Conservation (phyloP, 2,888 invertebrate genomes). For the Eugnorisma glareosa region DNA sequence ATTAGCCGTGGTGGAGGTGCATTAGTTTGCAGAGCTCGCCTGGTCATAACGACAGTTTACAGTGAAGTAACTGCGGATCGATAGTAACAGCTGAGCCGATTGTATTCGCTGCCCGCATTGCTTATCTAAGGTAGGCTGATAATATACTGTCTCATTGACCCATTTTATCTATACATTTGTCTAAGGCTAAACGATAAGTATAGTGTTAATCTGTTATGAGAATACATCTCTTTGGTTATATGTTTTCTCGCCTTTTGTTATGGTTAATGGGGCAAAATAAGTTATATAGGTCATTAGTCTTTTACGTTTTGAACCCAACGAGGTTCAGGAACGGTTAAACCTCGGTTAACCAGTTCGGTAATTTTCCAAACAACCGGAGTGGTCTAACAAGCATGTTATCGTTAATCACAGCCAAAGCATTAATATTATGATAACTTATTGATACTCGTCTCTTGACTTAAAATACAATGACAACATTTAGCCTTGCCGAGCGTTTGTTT, state of each 20-base stretch:
- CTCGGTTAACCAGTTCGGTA: background rate
- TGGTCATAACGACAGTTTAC: constrained; percentile 65
- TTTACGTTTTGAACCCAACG: background rate
- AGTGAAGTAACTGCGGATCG: constrained; percentile 79
- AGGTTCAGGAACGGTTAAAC: background rate
- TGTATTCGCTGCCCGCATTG: constrained; percentile 77
- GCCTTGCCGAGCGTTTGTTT: constrained; percentile 59
- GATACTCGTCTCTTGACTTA: constrained; percentile 20
- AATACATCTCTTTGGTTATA: constrained; percentile 1
- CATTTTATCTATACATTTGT: constrained; percentile 64
- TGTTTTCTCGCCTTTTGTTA: constrained; percentile 16
- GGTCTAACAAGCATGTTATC: constrained; percentile 14
- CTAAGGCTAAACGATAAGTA: constrained; percentile 28
- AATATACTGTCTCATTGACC: constrained; percentile 72
- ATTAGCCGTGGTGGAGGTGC: constrained; percentile 77
- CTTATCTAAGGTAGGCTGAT: constrained; percentile 81
- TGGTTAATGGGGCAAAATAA: constrained; percentile 35
- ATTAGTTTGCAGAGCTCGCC: constrained; percentile 73
- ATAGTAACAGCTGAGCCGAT: constrained; percentile 85
- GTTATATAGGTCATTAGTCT: constrained; percentile 47
- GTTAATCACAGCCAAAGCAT: constrained; percentile 7
- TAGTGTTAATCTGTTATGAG: constrained; percentile 9
- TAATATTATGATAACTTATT: constrained; percentile 35
- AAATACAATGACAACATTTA: constrained; percentile 53
- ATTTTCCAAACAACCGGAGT: constrained; percentile 12